Conservation (phyloP, 2,797 vertebrate species). For the Hephaestus fuliginosus region DNA sequence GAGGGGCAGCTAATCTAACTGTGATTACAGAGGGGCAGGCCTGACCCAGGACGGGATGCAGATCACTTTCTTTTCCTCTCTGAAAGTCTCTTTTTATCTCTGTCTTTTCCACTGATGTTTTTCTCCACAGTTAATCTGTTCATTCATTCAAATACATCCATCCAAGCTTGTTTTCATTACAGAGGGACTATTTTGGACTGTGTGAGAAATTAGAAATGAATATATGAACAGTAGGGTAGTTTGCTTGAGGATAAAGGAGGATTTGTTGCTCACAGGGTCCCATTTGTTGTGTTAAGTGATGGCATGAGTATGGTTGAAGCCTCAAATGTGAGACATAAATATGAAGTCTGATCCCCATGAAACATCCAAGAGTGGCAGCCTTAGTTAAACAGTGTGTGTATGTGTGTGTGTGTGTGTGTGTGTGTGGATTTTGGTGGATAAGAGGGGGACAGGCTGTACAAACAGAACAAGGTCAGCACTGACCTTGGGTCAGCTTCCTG, state of each 20-base stretch:
- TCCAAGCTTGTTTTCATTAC: not conserved
- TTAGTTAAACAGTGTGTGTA: slow-evolving; percentile 17
- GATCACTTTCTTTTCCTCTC: slow-evolving; percentile 65
- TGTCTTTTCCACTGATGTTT: slow-evolving; percentile 18
- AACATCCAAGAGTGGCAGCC: slow-evolving; percentile 21
- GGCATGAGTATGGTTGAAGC: not conserved
- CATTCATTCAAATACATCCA: not conserved
- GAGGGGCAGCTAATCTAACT: slow-evolving; percentile 83
- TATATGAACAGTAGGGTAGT: not conserved
- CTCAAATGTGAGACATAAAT: slow-evolving; percentile 19
- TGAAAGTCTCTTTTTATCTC: slow-evolving; percentile 34
- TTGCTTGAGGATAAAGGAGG: not conserved
- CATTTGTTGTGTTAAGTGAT: slow-evolving; percentile 20
- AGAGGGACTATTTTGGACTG: not conserved
- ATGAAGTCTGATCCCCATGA: slow-evolving; percentile 22
- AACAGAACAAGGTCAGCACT: slow-evolving; percentile 72
- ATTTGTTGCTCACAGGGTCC: not conserved
- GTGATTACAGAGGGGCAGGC: slow-evolving; percentile 73
- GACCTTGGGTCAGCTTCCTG: slow-evolving; percentile 78
- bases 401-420: slow-evolving; percentile 12
- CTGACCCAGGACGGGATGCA: slow-evolving; percentile 55
- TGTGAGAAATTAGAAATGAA: not conserved
- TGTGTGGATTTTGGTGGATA: slow-evolving; percentile 42
- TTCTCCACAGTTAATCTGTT: not conserved
- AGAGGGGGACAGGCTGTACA: slow-evolving; percentile 61